Base-by-base conservation (phyloP, 2,797 vertebrate species). In the Coendou prehensilis region DNA sequence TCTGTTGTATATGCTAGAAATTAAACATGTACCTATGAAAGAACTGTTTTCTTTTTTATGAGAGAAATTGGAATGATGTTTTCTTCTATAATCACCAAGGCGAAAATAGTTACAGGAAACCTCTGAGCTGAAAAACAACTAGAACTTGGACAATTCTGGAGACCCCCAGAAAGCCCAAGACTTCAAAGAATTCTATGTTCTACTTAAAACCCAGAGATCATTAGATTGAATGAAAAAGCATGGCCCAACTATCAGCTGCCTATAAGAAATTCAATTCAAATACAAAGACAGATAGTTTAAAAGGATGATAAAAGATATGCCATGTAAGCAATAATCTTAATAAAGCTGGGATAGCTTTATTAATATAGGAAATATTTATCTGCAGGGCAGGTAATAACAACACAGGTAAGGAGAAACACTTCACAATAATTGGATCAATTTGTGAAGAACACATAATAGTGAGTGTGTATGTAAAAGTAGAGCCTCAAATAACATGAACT, bases 1-100 rank as follows among this genome's bases (percentile, higher is more conserved):
- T 93, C 57, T 71, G 1, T 93, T 56, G 47, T 52, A 63, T 54
- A 45, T 80, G 9, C 33, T 89, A 93, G 54, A 91, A 88, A 79
- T 59, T 57, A 69, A 45, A 13, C 37, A n/a, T 83, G 3, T 59
- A 6, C 9, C 63, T 80, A 88, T 76, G 15, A 85, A 86, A 41
- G 63, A 93, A 67, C 14, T 71, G 52, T 26, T 45, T 83, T 78
- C n/a, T 52, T 67, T 93, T 63, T 82, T 47, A 88, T 83, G 17
- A 52, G 18, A 54, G 37, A 94, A 84, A 30, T 50, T 61, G 9
- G 28, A 64, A 84, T 78, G 18, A 17, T 30, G 14, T 50, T 50
- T 57, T 63, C 30, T 86, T 22, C 8, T 41, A 10, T 76, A 67
- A 71, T 47, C 50, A 57, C 47, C 28, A 82, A 47, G 45, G 15